Conservation (phyloP, 2,797 vertebrate genomes). For the Petrocephalus schoutedeni region DNA sequence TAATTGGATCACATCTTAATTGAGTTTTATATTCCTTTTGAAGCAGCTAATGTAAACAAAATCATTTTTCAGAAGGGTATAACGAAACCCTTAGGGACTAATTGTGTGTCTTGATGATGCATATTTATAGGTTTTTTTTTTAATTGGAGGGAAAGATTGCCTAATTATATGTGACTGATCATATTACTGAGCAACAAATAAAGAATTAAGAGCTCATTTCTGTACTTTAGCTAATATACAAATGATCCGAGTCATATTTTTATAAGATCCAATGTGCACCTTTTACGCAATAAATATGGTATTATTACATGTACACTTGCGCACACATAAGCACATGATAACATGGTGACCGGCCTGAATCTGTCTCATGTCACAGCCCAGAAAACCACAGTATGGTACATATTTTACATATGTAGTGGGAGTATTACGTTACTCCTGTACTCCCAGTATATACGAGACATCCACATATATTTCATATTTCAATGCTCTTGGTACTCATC, state of each 20-base stretch:
- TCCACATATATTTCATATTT: neutral
- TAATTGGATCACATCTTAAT: neutral
- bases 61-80: neutral
- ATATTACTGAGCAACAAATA: neutral
- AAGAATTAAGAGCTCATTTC: neutral
- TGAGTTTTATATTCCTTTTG: neutral
- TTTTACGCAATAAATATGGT: neutral
- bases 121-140: neutral
- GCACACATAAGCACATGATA: neutral
- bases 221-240: neutral
- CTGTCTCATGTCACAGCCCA: neutral
- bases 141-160: neutral
- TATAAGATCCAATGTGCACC: neutral
- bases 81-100: neutral
- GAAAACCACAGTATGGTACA: neutral
- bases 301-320: neutral
- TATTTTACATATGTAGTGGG: neutral
- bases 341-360: neutral
- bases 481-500: neutral
- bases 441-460: neutral
- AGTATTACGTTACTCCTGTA: neutral
- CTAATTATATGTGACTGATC: neutral
- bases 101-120: neutral
- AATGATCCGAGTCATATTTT: neutral
- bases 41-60: neutral